Evolutionary conservation across 53 echinoderm and acorn worm genomes (phyloP).

Genomic region (Actinopyga echinites): DNA sequence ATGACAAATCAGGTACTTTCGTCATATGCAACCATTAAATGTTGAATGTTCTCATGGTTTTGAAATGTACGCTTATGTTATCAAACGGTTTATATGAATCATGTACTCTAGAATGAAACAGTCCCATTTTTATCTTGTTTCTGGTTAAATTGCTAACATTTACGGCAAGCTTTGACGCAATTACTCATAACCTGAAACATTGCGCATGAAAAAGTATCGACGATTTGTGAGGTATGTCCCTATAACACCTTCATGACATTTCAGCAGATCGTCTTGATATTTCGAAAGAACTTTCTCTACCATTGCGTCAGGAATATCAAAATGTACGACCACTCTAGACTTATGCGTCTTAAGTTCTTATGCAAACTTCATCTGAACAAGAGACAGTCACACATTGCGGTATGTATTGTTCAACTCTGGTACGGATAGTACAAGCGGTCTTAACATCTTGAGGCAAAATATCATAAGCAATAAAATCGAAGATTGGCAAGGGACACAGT

Average conservation of each 20-base stretch:
- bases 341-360: not conserved
- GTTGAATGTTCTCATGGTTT: conserved; percentile 55
- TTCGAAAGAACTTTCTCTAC: conserved; percentile 19
- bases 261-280: conserved; percentile 51
- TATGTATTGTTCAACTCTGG: conserved; percentile 10
- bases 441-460: too few relatives aligned
- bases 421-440: too few relatives aligned
- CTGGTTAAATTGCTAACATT: too few relatives aligned
- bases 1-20: conserved; percentile 59
- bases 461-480: too few relatives aligned
- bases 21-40: conserved; percentile 58
- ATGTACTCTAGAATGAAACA: conserved; percentile 45
- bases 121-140: not conserved
- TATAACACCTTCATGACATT: conserved; percentile 50
- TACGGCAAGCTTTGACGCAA: conserved; percentile 40
- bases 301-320: too few relatives aligned
- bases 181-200: too few relatives aligned
- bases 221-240: conserved; percentile 61
- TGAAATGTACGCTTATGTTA: conserved; percentile 57
- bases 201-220: conserved; percentile 52
- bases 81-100: conserved; percentile 60
- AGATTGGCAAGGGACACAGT: too few relatives aligned
- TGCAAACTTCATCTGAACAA: conserved; percentile 22
- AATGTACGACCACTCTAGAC: not conserved
- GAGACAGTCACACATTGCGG: conserved; percentile 54